Base-by-base conservation (phyloP, 92 coral and sea anemone genomes). In the Bergia puertoricense region DNA sequence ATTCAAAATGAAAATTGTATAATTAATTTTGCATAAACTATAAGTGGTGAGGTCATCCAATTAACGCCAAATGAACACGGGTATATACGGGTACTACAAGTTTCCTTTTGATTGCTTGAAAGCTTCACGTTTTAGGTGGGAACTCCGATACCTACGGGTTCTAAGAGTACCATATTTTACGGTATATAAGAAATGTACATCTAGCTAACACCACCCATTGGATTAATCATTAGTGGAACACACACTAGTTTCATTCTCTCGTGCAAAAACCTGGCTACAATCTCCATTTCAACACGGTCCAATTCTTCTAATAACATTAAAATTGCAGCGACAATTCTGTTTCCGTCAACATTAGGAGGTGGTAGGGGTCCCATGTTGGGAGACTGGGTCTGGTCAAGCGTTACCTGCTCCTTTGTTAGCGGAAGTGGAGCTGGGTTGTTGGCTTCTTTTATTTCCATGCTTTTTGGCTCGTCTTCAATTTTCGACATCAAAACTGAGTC, bases 281-380 rank as follows among this genome's bases (percentile, higher is more conserved):
- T 93, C 82, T 95, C 94, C 71, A 97, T 91, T 85, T 97, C 99
- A 62, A 92, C 95, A 81, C 94, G 96, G 74, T 91, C 96, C 36
- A 97, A 93, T 85, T 97, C 99, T 78, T 95, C 98, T 77, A 97
- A 76, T 42, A 97, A 90, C 79, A 97, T 80, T 88, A 97, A 87
- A 75, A 97, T 92, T 10, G 99, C 94, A 81, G 91, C 91, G 8
- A 97, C 84, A 46, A 97, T 90, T 62, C 96, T 91, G 81, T 93
- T 88, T 2, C 96, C 95, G 78, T 83, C 91, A 91, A 82, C 85
- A 81, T 79, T 81, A 39, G 62, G 91, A 85, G 88, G 85, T 54
- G 59, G 96, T 0, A 78, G 85, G 0, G 89, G 85, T 8, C 91
- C 91, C 57, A 88, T 39, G 9, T 78, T 20, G 6, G 98, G 90